Evolutionary conservation across 1,140 invertebrate genomes (phyloP), one percentile per base, ranked within the genome.

Genomic region (Formica exsecta): DNA sequence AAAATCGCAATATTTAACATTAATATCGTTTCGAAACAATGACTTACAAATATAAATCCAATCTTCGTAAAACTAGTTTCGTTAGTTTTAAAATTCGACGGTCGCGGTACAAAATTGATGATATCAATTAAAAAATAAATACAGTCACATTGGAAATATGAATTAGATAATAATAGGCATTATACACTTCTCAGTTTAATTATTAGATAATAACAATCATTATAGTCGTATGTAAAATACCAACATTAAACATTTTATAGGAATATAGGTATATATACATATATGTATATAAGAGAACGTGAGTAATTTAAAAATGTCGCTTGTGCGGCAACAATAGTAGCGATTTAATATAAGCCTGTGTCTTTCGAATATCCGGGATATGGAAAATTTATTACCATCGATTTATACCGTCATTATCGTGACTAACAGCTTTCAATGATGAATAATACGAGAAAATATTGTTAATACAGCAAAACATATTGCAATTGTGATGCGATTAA

Each of bases 331-430:
- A 25, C 9, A 41, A 70, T 7, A 77, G 38, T 22, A 51, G 44
- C 32, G 36, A 73, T 62, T 74, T 16, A 73, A 83, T 48, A 29
- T 36, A 66, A 71, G 38, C 19, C 38, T 32, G 38, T 32, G n/a
- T 83, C 68, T 61, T 73, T 13, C 13, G 36, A 71, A 74, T 62
- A 73, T 57, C 38, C 38, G 54, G 19, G 29, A 13, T 61, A 19
- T 61, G 9, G 25, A 81, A 59, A 74, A 83, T 74, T 73, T 32
- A 79, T 79, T 66, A 79, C 38, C 38, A 41, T 74, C 54, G 36
- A 74, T 83, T 83, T 62, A 61, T 44, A 13, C n/a, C 36, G 32
- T 44, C 54, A 73, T 83, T 83, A 62, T 83, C 79, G n/a, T 61
- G 48, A 61, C 19, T 61, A 73, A 32, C 41, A 25, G 54, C 11